A percentile compares a stretch with the other conserved stretches of the same genome.
These are phyloP conservation scores for Coelogynopora nodosa DNA, from an alignment of 2,888 invertebrate genomes.

Conservation along the genomic window DNA sequence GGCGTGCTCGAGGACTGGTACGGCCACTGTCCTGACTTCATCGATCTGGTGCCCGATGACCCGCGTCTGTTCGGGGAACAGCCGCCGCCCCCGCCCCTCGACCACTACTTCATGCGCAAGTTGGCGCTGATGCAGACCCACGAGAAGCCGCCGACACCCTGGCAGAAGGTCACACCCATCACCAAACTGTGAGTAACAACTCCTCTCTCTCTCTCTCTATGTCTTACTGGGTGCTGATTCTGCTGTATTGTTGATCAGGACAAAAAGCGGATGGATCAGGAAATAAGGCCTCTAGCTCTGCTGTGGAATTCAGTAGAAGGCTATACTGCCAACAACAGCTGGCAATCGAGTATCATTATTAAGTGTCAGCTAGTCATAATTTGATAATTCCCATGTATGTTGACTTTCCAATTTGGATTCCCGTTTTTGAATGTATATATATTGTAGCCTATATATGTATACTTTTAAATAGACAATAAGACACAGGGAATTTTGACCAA, in stretches of 20 bases:
- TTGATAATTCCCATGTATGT: too few species aligned
- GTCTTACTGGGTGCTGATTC: background rate
- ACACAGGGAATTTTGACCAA: too few species aligned
- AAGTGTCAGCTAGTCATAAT: too few species aligned
- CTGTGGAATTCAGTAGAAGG: too few species aligned
- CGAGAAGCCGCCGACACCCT: background rate
- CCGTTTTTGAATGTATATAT: too few species aligned
- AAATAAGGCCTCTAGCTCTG: too few species aligned
- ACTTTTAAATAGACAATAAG: too few species aligned
- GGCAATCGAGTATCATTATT: too few species aligned
- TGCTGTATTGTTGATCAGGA: background rate
- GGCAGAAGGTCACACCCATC: background rate
- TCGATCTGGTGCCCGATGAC: slow-evolving; percentile 41
- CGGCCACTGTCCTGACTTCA: slow-evolving; percentile 52
- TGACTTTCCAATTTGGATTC: too few species aligned
- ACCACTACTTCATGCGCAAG: slow-evolving; percentile 30
- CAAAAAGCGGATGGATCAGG: background rate
- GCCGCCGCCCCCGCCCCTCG: slow-evolving; percentile 16
- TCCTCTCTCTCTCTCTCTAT: too few species aligned
- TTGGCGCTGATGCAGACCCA: background rate
- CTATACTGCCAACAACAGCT: too few species aligned
- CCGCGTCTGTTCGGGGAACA: slow-evolving; percentile 34
- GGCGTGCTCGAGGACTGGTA: slow-evolving; percentile 53
- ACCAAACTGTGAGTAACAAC: background rate
- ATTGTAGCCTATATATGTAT: too few species aligned